phyloP scores from a whole-genome alignment of 23 tunicate genomes.

The Clavelina lepadiformis region DNA sequence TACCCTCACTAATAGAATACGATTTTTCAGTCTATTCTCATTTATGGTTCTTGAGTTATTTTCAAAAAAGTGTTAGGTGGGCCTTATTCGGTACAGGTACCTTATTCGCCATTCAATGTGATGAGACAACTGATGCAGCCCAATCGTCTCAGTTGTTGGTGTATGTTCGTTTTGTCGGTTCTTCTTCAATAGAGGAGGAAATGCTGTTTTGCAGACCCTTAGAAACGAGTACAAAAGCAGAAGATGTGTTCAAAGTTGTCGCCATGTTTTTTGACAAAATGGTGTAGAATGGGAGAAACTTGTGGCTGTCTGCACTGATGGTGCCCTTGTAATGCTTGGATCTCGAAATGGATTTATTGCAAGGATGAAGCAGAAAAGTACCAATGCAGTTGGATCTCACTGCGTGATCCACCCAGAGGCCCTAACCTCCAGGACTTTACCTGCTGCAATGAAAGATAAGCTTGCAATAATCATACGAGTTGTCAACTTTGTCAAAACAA shows the following conservation, averaged over 20 bases:
- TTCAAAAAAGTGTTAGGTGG: too few species aligned
- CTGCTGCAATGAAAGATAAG: slow-evolving; percentile 26
- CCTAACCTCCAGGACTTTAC: slow-evolving; percentile 15
- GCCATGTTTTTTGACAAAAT: slow-evolving; percentile 21
- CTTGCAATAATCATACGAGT: slow-evolving; percentile 27
- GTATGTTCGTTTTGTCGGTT: slow-evolving; percentile 34
- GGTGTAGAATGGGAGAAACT: slow-evolving; percentile 57
- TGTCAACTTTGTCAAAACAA: slow-evolving; percentile 27
- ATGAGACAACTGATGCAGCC: slow-evolving; percentile 54
- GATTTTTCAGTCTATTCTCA: too few species aligned
- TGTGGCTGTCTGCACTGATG: slow-evolving; percentile 57
- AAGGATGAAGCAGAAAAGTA: slow-evolving; percentile 40
- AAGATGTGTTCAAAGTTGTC: slow-evolving; percentile 29
- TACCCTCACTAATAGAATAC: too few species aligned
- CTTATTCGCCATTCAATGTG: slow-evolving; percentile 43
- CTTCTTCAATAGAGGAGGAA: slow-evolving; percentile 34
- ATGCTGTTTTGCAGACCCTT: slow-evolving; percentile 45
- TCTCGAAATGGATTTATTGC: too few species aligned
- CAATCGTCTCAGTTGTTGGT: slow-evolving; percentile 41
- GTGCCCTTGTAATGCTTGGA: slow-evolving; percentile 49
- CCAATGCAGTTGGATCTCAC: slow-evolving; percentile 45
- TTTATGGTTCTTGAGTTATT: too few species aligned
- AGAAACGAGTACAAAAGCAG: slow-evolving; percentile 45
- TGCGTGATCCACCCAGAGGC: slow-evolving; percentile 35
- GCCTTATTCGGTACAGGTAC: too few species aligned